Evolutionary conservation across 2,888 invertebrate species (phyloP).

Genomic region (Phengaris arion): DNA sequence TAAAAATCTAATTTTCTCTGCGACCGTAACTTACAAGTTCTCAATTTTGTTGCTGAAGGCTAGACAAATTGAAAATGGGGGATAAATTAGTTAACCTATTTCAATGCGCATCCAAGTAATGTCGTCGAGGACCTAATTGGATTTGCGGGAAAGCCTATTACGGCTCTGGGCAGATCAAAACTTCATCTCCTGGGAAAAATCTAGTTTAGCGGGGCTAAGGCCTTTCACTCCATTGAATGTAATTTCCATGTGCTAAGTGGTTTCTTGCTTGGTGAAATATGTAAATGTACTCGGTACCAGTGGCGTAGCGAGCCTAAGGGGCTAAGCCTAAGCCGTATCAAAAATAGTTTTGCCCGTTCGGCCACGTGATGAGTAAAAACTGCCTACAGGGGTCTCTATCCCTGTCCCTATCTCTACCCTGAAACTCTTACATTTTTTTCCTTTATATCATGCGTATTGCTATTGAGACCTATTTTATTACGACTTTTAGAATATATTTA

Average conservation of each 20-base stretch:
- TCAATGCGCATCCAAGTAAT: slow-evolving; percentile 10
- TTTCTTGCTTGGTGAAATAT: slow-evolving; percentile 18
- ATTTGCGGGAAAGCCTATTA: slow-evolving; percentile 24
- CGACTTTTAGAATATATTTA: too few species aligned
- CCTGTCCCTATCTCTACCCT: too few species aligned
- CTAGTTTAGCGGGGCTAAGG: slow-evolving; percentile 1
- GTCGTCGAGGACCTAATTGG: slow-evolving; percentile 20
- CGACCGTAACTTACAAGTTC: neutral
- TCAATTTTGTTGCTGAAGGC: neutral
- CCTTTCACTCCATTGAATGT: neutral
- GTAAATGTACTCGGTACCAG: neutral
- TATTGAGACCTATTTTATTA: too few species aligned
- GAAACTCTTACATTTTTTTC: too few species aligned
- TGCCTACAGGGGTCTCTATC: too few species aligned
- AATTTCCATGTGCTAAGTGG: slow-evolving; percentile 10
- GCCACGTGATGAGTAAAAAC: too few species aligned
- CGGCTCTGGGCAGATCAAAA: slow-evolving; percentile 8
- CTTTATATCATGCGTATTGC: too few species aligned
- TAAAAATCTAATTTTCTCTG: neutral
- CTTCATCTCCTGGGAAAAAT: slow-evolving; percentile 9
- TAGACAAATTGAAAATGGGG: neutral
- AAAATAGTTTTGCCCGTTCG: too few species aligned
- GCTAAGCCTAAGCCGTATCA: too few species aligned
- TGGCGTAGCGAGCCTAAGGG: too few species aligned
- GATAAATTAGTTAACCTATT: slow-evolving; percentile 18